phyloP scores from a whole-genome alignment of 2,797 vertebrate species.

The Dermochelys coriacea region DNA sequence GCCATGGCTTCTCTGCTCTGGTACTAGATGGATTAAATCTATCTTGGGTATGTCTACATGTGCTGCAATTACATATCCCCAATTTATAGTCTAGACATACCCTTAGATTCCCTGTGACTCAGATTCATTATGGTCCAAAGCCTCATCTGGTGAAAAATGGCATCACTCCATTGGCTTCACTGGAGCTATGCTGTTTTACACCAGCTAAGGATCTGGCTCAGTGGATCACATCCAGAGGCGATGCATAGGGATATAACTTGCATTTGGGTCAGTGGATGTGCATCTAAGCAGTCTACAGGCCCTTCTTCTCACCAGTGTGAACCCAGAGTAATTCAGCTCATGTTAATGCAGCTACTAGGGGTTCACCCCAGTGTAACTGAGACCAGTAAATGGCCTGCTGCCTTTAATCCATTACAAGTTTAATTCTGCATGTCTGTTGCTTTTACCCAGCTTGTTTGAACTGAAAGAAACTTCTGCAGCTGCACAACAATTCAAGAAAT shows the following conservation, averaged over 20 bases:
- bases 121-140: background rate
- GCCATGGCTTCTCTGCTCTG: no score
- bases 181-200: no score
- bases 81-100: no score
- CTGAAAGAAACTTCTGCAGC: background rate
- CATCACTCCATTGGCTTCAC: background rate
- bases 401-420: background rate
- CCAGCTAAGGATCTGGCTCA: background rate
- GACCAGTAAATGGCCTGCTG: background rate
- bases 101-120: background rate
- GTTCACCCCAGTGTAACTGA: background rate
- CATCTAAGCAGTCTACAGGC: background rate
- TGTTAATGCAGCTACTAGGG: background rate
- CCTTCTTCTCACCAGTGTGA: no score
- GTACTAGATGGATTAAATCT: no score
- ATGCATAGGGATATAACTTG: background rate
- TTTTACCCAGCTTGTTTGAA: background rate
- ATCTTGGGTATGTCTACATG: no score
- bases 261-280: background rate
- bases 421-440: background rate
- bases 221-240: background rate
- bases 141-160: background rate
- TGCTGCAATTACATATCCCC: no score
- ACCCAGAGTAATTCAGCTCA: background rate
- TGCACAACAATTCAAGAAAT: background rate